Evolutionary conservation across 2,888 invertebrate species (phyloP), one percentile per base, ranked within the genome.

Genomic region (Leptopilina syphax): DNA sequence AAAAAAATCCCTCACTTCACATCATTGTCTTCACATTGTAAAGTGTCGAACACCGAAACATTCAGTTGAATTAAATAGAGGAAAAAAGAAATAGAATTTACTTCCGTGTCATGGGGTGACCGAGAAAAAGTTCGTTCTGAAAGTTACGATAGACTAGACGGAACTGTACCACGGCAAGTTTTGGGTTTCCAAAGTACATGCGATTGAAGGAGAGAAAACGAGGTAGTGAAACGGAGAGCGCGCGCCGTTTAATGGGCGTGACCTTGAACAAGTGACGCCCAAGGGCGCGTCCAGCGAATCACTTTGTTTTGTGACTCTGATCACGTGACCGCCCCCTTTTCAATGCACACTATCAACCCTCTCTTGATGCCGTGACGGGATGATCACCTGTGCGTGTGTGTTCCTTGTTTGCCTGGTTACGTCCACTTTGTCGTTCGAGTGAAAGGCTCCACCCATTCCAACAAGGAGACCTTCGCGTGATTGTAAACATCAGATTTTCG

Each of bases 391-490:
- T 73, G 54, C 73, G 73, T 73, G 34, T 57, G 50, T 50, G 18
- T n/a, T 18, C 34, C 12, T 13, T 47, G 12, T 27, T 34, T 47
- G 34, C 27, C 24, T 50, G 9, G 24, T 8, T 24, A 13, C 57
- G 73, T 54, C 73, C 73, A 57, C 70, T 54, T 70, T 70, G 54
- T 54, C 27, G 70, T 41, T 24, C 77, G 68, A 76, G 66, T 76
- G 76, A 44, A 79, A 78, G 79, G 82, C 85, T 81, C 82, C 83
- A 80, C 83, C 80, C 81, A 77, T 77, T 78, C 67, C 44, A 76
- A 66, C 77, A 67, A 12, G 78, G 82, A 81, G 81, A 76, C 81
- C 77, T 80, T 79, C 77, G 79, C 79, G 10, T 34, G 80, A 77
- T 78, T 80, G 80, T 81, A 80, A 81, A 81, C 83, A 80, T 24